Percentiles rank a stretch among this genome's conserved stretches.
These are phyloP conservation scores for Junonia oenone DNA, from an alignment of 2,888 invertebrate genomes.

Conservation along the genomic window DNA sequence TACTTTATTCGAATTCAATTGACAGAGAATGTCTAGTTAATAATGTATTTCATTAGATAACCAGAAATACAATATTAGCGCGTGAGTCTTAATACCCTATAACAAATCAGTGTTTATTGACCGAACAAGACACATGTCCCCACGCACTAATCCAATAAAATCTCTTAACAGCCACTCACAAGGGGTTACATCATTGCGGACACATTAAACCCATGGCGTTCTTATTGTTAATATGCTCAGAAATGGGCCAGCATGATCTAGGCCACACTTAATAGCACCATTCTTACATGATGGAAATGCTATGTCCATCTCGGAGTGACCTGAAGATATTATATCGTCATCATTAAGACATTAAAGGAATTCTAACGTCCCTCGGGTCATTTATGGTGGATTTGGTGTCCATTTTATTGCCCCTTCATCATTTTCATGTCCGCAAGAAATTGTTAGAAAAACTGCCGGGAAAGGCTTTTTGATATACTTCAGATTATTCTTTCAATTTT, in stretches of 20 bases:
- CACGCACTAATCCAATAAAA: background rate
- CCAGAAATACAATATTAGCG: too few relatives aligned
- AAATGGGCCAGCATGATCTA: conserved; percentile 13
- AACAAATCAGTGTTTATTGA: background rate
- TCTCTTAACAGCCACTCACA: too few relatives aligned
- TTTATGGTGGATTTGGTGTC: conserved; percentile 31
- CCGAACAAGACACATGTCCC: background rate
- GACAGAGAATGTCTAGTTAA: too few relatives aligned
- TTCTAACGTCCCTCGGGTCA: conserved; percentile 41
- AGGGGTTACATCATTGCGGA: conserved; percentile 8
- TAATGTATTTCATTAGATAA: too few relatives aligned
- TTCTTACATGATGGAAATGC: conserved; percentile 20
- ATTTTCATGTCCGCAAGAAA: conserved; percentile 25
- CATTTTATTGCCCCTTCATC: conserved; percentile 44
- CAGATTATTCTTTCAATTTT: conserved; percentile 8
- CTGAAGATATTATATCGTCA: conserved; percentile 23
- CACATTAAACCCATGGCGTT: conserved; percentile 13
- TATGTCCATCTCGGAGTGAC: conserved; percentile 19
- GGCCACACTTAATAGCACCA: conserved; percentile 18
- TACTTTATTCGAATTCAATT: too few relatives aligned
- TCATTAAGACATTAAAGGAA: conserved; percentile 54
- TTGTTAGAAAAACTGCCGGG: conserved; percentile 6
- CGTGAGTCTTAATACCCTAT: too few relatives aligned
- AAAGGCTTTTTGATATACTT: conserved; percentile 1
- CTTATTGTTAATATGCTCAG: conserved; percentile 12